These are phyloP conservation scores for Threskiornis aethiopicus DNA, from an alignment of 2,797 vertebrate genomes.

Conservation along the genomic window DNA sequence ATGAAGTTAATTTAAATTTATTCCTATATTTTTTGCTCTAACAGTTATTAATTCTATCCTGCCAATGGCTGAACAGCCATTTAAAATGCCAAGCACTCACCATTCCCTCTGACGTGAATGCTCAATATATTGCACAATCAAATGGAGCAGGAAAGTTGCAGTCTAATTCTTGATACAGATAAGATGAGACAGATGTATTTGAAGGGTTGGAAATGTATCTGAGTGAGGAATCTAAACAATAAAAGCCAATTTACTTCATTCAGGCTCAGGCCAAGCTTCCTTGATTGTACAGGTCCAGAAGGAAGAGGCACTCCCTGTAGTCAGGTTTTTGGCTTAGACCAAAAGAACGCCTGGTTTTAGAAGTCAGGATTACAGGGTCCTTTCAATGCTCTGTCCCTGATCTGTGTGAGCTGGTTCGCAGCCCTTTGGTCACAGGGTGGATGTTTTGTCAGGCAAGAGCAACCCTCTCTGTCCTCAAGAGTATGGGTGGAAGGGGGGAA, in stretches of 20 bases:
- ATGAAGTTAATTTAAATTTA: not conserved
- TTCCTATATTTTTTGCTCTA: not conserved
- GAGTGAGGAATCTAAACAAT: not conserved
- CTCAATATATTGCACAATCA: not conserved
- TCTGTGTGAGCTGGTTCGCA: not conserved
- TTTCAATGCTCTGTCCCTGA: not conserved
- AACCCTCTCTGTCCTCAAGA: not conserved
- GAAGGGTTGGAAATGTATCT: not conserved
- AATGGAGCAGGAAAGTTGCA: not conserved
- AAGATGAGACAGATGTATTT: not conserved
- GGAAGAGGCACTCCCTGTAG: not conserved
- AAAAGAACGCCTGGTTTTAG: not conserved
- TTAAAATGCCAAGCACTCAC: not conserved
- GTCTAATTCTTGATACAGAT: not conserved
- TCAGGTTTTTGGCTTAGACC: not conserved
- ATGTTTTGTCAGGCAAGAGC: not conserved
- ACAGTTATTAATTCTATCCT: not conserved
- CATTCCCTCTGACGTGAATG: not conserved
- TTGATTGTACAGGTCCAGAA: not conserved
- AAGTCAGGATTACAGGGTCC: not conserved
- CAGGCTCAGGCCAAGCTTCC: not conserved
- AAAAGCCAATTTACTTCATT: not conserved
- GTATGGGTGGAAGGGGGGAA: not conserved
- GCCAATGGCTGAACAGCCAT: not conserved
- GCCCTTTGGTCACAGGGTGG: not conserved